phyloP scores from a whole-genome alignment of 2,113 vertebrate species.

The Elanoides forficatus region DNA sequence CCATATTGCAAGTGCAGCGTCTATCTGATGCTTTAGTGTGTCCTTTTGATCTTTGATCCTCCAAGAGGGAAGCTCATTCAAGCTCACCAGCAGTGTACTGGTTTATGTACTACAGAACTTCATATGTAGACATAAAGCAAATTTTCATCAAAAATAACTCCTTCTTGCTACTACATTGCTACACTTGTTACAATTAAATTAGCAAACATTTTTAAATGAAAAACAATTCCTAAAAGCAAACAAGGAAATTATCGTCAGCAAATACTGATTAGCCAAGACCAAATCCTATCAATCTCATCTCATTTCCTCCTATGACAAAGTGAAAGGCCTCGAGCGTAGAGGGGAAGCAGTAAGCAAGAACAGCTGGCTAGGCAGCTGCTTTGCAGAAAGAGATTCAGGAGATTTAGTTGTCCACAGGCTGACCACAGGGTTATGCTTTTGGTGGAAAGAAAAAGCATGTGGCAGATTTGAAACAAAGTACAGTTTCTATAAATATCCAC shows the following conservation, averaged over 20 bases:
- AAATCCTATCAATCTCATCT: background rate
- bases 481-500: background rate
- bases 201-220: background rate
- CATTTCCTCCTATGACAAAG: background rate
- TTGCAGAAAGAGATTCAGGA: background rate
- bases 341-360: background rate
- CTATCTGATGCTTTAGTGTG: no score
- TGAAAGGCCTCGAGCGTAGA: background rate
- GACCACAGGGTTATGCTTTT: background rate
- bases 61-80: background rate
- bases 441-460: background rate
- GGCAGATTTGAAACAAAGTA: background rate
- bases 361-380: background rate
- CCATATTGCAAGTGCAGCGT: rapidly evolving
- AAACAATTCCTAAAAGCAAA: background rate
- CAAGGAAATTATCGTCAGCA: background rate
- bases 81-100: background rate
- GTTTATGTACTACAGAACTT: background rate
- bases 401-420: background rate
- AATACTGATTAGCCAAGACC: background rate
- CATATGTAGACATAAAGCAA: background rate
- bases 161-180: background rate
- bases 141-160: background rate
- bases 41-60: background rate
- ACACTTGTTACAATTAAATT: background rate